These are phyloP conservation scores for Gymnarchus niloticus DNA, from an alignment of 2,113 vertebrate species.

Conservation along the genomic window DNA sequence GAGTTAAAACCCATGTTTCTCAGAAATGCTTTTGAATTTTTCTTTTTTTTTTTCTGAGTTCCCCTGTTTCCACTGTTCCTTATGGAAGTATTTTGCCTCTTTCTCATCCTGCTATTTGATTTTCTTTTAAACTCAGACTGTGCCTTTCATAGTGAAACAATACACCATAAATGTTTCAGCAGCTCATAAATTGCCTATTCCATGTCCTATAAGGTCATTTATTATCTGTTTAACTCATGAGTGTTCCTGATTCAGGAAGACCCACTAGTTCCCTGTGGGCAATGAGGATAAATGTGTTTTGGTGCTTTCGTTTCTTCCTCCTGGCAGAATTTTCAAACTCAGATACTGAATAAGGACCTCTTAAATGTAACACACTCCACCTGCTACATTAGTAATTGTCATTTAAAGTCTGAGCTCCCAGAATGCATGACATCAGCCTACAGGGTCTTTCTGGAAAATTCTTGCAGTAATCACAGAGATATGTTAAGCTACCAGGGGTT, in stretches of 20 bases:
- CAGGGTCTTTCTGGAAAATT: background rate
- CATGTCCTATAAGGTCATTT: conserved; percentile 46
- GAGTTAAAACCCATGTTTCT: conserved; percentile 31
- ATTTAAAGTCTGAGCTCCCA: background rate
- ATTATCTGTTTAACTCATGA: conserved; percentile 49
- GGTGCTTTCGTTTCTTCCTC: background rate
- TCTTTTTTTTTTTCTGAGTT: conserved; percentile 16
- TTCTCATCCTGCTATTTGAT: conserved; percentile 46
- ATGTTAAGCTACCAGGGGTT: background rate
- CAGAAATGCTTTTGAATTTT: background rate
- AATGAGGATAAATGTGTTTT: background rate
- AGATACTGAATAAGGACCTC: background rate
- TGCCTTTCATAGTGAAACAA: conserved; percentile 27
- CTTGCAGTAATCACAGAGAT: background rate
- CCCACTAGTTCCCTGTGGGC: conserved; percentile 34
- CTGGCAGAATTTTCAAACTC: background rate
- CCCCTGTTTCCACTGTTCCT: conserved; percentile 20
- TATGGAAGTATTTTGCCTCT: conserved; percentile 35
- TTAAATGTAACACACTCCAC: background rate
- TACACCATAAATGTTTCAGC: conserved; percentile 47
- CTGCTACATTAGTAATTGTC: background rate
- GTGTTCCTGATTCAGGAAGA: conserved; percentile 40
- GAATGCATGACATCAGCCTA: background rate
- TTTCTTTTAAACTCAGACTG: conserved; percentile 23
- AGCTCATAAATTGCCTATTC: conserved; percentile 56